Percentiles rank a stretch among this genome's conserved stretches.
Evolutionary conservation across 2,797 vertebrate genomes (phyloP).

Genomic region (Dallia pectoralis): DNA sequence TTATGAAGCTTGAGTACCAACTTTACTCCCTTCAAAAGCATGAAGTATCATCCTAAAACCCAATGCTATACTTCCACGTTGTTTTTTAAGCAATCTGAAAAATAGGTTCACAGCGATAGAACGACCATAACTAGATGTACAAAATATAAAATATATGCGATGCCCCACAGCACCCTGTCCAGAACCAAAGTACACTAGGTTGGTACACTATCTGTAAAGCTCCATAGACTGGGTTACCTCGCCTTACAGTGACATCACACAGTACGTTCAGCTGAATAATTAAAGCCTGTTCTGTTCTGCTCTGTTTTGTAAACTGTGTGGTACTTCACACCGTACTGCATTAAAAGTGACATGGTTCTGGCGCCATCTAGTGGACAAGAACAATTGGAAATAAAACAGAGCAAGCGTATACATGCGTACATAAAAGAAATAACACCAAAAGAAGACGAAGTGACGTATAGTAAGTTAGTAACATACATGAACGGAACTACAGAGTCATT

Average conservation of each 20-base stretch:
- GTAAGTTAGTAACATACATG: too few relatives aligned
- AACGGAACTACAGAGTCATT: too few relatives aligned
- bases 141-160: not conserved
- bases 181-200: not conserved
- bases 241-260: conserved; percentile 52
- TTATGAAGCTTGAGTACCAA: not conserved
- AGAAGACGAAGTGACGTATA: too few relatives aligned
- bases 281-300: conserved; percentile 45
- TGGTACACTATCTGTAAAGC: not conserved
- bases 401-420: too few relatives aligned
- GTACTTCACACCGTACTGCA: not conserved
- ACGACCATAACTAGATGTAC: not conserved
- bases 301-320: conserved; percentile 16
- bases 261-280: conserved; percentile 31
- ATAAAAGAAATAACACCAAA: too few relatives aligned
- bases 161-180: not conserved
- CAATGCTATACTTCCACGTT: not conserved
- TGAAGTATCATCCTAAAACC: not conserved
- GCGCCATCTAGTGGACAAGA: conserved; percentile 50
- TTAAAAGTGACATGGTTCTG: conserved; percentile 20
- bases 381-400: not conserved
- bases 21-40: not conserved
- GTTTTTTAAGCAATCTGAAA: not conserved
- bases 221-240: conserved; percentile 11
- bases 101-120: not conserved